Evolutionary conservation across 2,113 vertebrate genomes (phyloP), one percentile per base, ranked within the genome.

Genomic region (Tachycineta bicolor): DNA sequence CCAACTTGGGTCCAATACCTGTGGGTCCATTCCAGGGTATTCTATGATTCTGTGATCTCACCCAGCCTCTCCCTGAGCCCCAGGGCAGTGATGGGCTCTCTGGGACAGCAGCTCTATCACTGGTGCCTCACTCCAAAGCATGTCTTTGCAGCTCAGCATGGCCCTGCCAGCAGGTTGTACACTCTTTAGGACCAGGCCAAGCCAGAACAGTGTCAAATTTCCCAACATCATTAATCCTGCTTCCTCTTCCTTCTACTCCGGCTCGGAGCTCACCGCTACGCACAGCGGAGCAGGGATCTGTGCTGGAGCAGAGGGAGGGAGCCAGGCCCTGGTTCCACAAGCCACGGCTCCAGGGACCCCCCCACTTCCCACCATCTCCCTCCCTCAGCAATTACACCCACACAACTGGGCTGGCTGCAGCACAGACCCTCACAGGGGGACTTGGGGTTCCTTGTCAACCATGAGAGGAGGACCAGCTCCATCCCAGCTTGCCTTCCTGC

Each of bases 401-500:
- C n/a, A 28, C 10, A 31, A 5, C 28, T 0, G n/a, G 26, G 19
- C 9, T 53, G 37, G 79, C 46, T 62, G 50, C 56, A 41, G 70
- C 56, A 70, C 14, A 5, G 58, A 33, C 33, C 41, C 50, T 60
- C 13, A 0, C 44, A 34, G 31, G 0, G 4, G 23, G 4, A 25
- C 17, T 2, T 6, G 37, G 65, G 17, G 15, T 1, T 49, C 56
- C 65, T 63, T 8, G 1, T 47, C 67, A 41, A 29, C 21, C 0
- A 0, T 6, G 6, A 19, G 43, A 67, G 0, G 7, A 84, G 70
- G 39, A 43, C 28, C 9, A 25, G 5, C 53, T 37, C 63, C 11
- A 6, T 24, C 53, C 39, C 60, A 25, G 14, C 59, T 39, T 33
- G 60, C 62, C 29, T 26, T 52, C 60, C 85, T 59, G 22, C 0